Evolutionary conservation across 2,888 invertebrate species (phyloP).

Genomic region (Torymus auratus): DNA sequence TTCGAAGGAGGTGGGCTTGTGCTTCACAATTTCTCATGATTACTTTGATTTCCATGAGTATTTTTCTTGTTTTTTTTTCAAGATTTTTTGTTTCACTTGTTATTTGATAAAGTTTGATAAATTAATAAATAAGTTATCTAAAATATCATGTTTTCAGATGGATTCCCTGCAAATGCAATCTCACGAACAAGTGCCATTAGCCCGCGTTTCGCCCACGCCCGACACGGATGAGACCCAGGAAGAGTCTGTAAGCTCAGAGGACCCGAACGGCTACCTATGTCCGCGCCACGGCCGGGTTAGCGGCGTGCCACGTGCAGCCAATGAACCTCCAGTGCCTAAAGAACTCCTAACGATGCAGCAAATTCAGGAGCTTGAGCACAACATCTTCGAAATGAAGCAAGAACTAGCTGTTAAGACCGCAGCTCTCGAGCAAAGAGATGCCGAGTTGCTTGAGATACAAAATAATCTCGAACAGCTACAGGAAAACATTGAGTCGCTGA

Average conservation of each 20-base stretch:
- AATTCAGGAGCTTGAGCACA: conserved; percentile 69
- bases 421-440: conserved; percentile 80
- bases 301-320: not conserved
- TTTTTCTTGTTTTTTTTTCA: no score
- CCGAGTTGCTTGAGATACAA: conserved; percentile 78
- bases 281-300: conserved; percentile 45
- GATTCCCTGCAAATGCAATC: conserved; percentile 22
- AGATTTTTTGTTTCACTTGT: no score
- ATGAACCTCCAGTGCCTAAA: not conserved
- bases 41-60: no score
- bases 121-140: not conserved
- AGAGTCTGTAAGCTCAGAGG: conserved; percentile 24
- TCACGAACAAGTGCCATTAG: conserved; percentile 25
- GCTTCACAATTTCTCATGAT: no score
- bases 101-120: not conserved
- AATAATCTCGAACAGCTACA: conserved; percentile 80
- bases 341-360: conserved; percentile 13
- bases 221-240: conserved; percentile 30
- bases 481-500: conserved; percentile 79
- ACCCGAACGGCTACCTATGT: conserved; percentile 38
- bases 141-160: conserved; percentile 29
- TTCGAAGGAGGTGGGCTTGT: conserved; percentile 48
- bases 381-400: conserved; percentile 80
- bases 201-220: conserved; percentile 1
- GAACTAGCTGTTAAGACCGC: conserved; percentile 81